Evolutionary conservation across 2,797 vertebrate genomes (phyloP), one percentile per base, ranked within the genome.

Genomic region (Lutjanus campechanus): DNA sequence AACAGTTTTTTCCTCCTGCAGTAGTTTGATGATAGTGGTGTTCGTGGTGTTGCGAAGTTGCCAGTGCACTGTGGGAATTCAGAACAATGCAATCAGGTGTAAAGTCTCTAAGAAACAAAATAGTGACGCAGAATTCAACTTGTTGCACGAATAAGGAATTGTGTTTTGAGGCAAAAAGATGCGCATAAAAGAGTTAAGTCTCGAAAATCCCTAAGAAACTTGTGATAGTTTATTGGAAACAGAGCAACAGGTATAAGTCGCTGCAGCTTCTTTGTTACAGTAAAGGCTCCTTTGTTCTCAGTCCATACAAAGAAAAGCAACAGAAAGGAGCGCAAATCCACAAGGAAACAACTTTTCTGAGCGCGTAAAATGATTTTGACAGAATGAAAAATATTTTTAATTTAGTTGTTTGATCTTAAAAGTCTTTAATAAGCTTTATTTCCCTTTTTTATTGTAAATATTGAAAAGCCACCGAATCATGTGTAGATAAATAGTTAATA

Each of bases 231-330:
- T 66, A 80, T 84, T 86, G 80, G 84, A 87, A 78, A 77, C 56
- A 82, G 94, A 93, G 97, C 98, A 99, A 99, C 98, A 99, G 98
- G 98, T 99, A 97, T 87, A 89, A 81, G 90, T 89, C 79, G 82
- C 84, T 91, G 91, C 89, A 90, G 86, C 88, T 77, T 93, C 95
- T 95, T 96, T 96, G 95, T 95, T 95, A 92, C 90, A 84, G 91
- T 89, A 90, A 88, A 89, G 84, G 73, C 83, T 94, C 93, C 95
- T 96, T 97, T 96, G 95, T 96, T 95, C 93, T 89, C 93, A 65
- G 36, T 80, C 69, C 89, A 85, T 85, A 92, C 92, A 91, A 90
- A 92, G 91, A 91, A 90, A 84, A 86, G 22, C 86, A 77, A 64
- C 76, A 87, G 84, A 91, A 88, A 90, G 61, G 53, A 87, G 79